These are phyloP conservation scores for Nycteola revayana DNA, from an alignment of 2,888 invertebrate species.

Conservation along the genomic window DNA sequence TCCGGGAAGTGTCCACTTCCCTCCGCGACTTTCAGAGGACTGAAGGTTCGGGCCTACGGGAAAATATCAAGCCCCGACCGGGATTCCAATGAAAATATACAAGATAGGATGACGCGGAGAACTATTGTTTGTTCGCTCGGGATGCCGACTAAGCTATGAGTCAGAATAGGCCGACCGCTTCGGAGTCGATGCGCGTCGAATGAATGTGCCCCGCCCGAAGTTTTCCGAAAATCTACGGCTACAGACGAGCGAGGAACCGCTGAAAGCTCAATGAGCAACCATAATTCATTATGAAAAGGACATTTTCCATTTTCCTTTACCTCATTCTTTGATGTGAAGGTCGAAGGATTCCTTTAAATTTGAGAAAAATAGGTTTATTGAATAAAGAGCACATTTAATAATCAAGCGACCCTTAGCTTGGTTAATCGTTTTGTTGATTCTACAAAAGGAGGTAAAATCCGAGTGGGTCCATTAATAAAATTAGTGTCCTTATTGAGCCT, in stretches of 20 bases:
- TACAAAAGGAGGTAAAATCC: too few relatives aligned
- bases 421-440: too few relatives aligned
- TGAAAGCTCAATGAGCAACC: constrained; percentile 72
- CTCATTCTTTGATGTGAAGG: constrained; percentile 29
- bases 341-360: constrained; percentile 25
- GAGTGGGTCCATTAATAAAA: too few relatives aligned
- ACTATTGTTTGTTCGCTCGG: constrained; percentile 47
- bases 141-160: constrained; percentile 49
- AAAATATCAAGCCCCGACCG: constrained; percentile 74
- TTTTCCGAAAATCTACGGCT: constrained; percentile 45
- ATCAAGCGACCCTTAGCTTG: too few relatives aligned
- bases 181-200: constrained; percentile 21
- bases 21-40: constrained; percentile 57
- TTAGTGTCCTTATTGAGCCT: too few relatives aligned
- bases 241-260: constrained; percentile 44
- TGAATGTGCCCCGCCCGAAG: constrained; percentile 39
- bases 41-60: constrained; percentile 72
- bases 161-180: constrained; percentile 50
- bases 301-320: constrained; percentile 52
- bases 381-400: constrained; percentile 10
- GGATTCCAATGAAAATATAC: constrained; percentile 62
- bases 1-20: constrained; percentile 31
- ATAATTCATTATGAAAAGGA: constrained; percentile 66
- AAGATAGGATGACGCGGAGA: constrained; percentile 30
- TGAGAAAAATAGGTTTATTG: constrained; percentile 21